Conservation (phyloP, 2,113 vertebrate genomes). For the Galemys pyrenaicus region DNA sequence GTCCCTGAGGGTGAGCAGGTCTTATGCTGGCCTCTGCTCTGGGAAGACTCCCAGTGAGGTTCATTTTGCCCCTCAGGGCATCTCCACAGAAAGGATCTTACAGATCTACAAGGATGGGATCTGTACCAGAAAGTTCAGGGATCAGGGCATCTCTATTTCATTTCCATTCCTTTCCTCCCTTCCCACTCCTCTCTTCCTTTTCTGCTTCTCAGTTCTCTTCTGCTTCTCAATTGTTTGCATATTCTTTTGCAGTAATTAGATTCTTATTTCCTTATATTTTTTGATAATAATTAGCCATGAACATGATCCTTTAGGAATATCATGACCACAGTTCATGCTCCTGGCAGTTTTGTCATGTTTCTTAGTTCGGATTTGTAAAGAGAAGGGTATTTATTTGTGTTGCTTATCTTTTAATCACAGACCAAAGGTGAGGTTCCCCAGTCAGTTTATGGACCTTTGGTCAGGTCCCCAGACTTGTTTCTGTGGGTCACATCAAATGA, state of each 20-base stretch:
- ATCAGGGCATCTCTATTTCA: not conserved
- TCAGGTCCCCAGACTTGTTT: not conserved
- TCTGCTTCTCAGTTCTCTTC: not conserved
- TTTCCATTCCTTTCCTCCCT: not conserved
- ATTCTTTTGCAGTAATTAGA: not conserved
- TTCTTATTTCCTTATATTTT: not conserved
- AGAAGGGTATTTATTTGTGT: not conserved
- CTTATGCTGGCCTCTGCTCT: too few species aligned
- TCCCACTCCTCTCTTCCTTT: not conserved
- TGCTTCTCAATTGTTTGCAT: not conserved
- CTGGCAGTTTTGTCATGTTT: not conserved
- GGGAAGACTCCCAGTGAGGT: too few species aligned
- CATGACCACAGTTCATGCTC: not conserved
- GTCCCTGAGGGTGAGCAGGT: not conserved
- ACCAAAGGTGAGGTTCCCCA: not conserved
- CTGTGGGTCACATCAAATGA: not conserved
- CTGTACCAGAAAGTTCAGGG: not conserved
- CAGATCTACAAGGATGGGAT: too few species aligned
- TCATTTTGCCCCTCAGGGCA: too few species aligned
- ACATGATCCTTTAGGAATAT: not conserved
- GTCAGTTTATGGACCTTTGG: not conserved
- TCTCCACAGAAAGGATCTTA: too few species aligned
- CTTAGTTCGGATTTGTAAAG: not conserved
- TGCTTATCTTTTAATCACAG: not conserved
- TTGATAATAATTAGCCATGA: not conserved